Percentiles rank a stretch among this genome's conserved stretches.
Evolutionary conservation across 2,113 vertebrate species (phyloP).

Genomic region (Vimba vimba): DNA sequence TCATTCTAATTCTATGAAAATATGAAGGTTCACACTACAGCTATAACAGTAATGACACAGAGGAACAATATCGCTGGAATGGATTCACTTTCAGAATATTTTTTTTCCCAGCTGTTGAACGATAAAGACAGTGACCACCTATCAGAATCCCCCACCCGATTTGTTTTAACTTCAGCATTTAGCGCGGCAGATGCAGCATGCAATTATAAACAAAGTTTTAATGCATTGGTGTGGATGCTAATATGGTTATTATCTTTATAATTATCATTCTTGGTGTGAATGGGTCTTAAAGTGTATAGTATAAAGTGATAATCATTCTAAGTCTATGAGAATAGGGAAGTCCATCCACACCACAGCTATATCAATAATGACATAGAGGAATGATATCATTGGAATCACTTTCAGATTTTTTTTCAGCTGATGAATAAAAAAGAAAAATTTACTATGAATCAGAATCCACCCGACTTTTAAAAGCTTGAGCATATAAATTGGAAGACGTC

Average conservation of each 20-base stretch:
- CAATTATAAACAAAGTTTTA: neutral
- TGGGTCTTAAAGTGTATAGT: neutral
- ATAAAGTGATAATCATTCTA: neutral
- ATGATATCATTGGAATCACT: neutral
- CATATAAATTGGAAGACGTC: neutral
- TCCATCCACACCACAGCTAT: neutral
- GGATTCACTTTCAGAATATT: neutral
- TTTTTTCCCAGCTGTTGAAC: neutral
- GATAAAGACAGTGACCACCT: neutral
- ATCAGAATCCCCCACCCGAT: neutral
- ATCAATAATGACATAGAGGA: neutral
- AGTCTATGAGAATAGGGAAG: neutral
- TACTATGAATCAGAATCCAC: neutral
- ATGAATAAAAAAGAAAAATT: neutral
- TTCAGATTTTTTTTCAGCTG: neutral
- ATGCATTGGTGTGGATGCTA: neutral
- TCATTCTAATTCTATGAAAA: neutral
- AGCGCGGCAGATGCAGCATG: too few relatives aligned
- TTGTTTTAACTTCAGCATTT: neutral
- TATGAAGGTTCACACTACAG: neutral
- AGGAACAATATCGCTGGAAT: neutral
- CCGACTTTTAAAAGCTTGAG: neutral
- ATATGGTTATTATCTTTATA: neutral
- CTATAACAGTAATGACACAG: neutral
- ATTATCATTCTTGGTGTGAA: neutral